phyloP scores from a whole-genome alignment of 2,113 vertebrate genomes.

The Erythrocercus mccallii region DNA sequence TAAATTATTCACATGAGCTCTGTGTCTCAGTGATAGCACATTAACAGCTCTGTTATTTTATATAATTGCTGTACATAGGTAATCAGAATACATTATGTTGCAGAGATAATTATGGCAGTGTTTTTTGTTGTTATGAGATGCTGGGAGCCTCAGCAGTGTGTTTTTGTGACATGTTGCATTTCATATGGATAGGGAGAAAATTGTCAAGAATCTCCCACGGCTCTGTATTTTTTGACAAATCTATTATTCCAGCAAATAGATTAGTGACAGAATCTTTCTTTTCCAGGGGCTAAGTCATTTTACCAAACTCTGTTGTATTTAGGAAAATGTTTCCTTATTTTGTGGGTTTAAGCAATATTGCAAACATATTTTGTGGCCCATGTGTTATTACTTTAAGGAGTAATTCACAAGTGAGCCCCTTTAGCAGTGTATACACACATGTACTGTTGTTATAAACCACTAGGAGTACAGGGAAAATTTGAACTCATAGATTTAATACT shows the following conservation, averaged over 20 bases:
- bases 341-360: background rate
- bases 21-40: background rate
- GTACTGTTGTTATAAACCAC: background rate
- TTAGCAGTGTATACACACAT: background rate
- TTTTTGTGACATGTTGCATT: background rate
- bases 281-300: background rate
- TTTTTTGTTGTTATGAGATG: background rate
- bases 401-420: background rate
- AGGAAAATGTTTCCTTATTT: background rate
- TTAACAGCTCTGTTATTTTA: slow-evolving; percentile 44
- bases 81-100: slow-evolving; percentile 61
- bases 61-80: slow-evolving; percentile 31
- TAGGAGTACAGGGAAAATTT: background rate
- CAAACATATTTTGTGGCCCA: background rate
- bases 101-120: slow-evolving; percentile 31
- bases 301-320: background rate
- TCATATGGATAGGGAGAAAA: background rate
- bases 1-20: slow-evolving; percentile 30
- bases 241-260: background rate
- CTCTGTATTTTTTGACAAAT: background rate
- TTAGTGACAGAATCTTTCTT: background rate
- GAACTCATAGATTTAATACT: background rate
- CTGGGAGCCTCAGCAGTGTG: background rate
- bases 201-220: background rate
- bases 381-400: background rate